Conservation (phyloP, 1,140 invertebrate species). For the Temnothorax longispinosus region DNA sequence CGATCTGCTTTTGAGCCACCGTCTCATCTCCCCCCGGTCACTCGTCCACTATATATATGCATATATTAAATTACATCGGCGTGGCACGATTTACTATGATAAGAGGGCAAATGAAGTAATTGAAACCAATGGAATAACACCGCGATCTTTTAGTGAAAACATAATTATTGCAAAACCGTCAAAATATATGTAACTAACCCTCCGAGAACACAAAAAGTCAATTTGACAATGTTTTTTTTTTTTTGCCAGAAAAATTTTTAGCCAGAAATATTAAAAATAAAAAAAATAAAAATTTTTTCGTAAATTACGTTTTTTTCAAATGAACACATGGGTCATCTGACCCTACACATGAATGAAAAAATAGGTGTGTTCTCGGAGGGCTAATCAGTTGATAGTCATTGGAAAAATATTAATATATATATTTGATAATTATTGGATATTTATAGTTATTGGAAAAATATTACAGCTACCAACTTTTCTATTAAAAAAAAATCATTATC, state of each 20-base stretch:
- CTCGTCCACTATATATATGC: conserved; percentile 38
- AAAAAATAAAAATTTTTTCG: no score
- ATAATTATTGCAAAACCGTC: not conserved
- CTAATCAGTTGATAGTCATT: not conserved
- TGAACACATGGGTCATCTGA: no score
- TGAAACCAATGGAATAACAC: not conserved
- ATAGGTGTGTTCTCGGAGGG: no score
- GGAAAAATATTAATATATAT: no score
- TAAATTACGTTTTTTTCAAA: no score
- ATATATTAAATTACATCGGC: conserved; percentile 44
- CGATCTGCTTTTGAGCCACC: conserved; percentile 51
- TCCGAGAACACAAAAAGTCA: no score
- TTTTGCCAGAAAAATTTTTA: no score
- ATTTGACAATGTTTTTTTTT: no score
- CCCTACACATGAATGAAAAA: no score
- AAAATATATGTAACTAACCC: not conserved
- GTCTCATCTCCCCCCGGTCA: conserved; percentile 62
- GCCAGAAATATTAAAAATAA: no score
- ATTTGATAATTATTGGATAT: no score
- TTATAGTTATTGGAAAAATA: not conserved
- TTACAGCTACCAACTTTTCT: not conserved
- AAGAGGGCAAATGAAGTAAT: conserved; percentile 7
- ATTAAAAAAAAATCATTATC: not conserved
- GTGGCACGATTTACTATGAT: not conserved
- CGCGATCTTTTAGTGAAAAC: not conserved